These are phyloP conservation scores for Molanna angustata DNA, from an alignment of 2,888 invertebrate species.

Conservation along the genomic window DNA sequence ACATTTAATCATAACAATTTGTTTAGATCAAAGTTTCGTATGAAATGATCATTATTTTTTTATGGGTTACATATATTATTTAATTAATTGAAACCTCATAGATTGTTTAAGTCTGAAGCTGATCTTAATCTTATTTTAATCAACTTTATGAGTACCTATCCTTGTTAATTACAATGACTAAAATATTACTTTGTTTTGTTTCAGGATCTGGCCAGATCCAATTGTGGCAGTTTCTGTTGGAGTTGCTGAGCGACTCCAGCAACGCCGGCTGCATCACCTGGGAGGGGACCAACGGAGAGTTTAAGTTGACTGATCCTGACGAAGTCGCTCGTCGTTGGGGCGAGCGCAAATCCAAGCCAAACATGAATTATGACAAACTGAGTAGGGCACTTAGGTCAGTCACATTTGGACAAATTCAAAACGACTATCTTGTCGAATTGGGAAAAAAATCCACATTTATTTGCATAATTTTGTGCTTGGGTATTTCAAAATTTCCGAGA, in stretches of 20 bases:
- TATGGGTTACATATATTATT: not conserved
- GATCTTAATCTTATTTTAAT: no score
- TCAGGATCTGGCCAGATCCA: constrained; percentile 96
- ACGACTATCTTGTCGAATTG: no score
- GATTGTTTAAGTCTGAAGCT: no score
- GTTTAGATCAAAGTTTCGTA: not conserved
- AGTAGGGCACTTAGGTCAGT: constrained; percentile 90
- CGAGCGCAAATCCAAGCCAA: constrained; percentile 97
- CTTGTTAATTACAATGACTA: no score
- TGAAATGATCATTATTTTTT: not conserved
- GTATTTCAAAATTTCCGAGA: no score
- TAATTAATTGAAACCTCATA: no score
- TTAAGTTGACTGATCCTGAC: constrained; percentile 97
- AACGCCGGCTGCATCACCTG: constrained; percentile 97
- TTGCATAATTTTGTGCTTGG: no score
- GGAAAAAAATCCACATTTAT: no score
- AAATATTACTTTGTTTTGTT: no score
- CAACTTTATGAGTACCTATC: no score
- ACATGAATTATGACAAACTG: constrained; percentile 99
- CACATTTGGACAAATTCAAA: not conserved
- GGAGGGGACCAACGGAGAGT: constrained; percentile 98
- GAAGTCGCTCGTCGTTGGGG: constrained; percentile 99
- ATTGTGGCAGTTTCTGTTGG: constrained; percentile 97
- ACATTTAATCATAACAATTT: no score
- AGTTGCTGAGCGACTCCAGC: constrained; percentile 91